Conservation (phyloP, 30 jellyfish, hydroid and myxozoan genomes). For the Haliclystus octoradiatus region DNA sequence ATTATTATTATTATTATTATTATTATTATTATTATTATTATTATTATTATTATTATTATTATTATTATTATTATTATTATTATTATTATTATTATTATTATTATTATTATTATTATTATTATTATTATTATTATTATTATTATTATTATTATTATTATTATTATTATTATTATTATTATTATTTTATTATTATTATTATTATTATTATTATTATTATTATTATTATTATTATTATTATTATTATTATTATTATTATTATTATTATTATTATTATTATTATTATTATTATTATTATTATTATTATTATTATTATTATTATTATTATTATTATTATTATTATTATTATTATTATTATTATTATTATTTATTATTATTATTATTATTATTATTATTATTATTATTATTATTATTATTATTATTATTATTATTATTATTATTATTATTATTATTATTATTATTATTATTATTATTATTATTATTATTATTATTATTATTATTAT, state of each 20-base stretch:
- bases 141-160: background rate
- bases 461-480: background rate
- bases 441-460: no score
- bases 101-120: background rate
- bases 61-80: background rate
- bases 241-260: background rate
- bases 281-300: background rate
- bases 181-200: background rate
- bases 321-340: background rate
- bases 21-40: background rate
- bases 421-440: background rate
- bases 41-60: background rate
- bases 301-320: background rate
- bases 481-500: background rate
- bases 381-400: background rate
- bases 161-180: background rate
- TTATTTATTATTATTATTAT: background rate
- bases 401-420: background rate
- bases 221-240: background rate
- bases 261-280: background rate
- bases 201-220: background rate
- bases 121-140: background rate
- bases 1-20: background rate
- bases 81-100: background rate
- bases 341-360: background rate